Conservation (phyloP, 2,888 invertebrate genomes). For the Orthosia incerta region DNA sequence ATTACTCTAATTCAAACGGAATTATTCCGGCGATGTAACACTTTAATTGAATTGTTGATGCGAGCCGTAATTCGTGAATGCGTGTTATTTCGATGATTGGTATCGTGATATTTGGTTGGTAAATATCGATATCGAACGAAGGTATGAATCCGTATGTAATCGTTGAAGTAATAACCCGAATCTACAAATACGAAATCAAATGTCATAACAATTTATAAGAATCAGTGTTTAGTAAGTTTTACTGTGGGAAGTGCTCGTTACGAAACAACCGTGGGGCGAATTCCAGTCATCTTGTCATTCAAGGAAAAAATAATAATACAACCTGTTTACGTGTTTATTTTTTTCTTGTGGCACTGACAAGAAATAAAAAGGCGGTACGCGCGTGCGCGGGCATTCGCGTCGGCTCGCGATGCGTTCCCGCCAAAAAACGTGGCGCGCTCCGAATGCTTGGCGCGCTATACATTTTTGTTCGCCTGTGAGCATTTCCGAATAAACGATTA, state of each 20-base stretch:
- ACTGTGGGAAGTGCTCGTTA: constrained; percentile 65
- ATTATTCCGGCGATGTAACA: constrained; percentile 85
- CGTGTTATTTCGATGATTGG: constrained; percentile 76
- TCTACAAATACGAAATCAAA: constrained; percentile 61
- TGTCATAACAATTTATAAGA: constrained; percentile 67
- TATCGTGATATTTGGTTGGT: constrained; percentile 73
- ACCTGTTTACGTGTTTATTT: constrained; percentile 80
- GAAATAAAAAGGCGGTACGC: constrained; percentile 75
- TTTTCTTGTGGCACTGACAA: constrained; percentile 69
- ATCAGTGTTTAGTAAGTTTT: constrained; percentile 54
- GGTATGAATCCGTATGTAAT: constrained; percentile 62
- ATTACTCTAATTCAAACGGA: constrained; percentile 88
- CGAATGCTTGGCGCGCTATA: constrained; percentile 81
- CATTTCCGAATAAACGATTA: constrained; percentile 76
- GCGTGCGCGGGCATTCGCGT: constrained; percentile 87
- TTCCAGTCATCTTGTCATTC: constrained; percentile 74
- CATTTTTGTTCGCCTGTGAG: constrained; percentile 77
- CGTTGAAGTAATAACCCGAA: constrained; percentile 62
- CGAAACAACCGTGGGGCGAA: constrained; percentile 65
- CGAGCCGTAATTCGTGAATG: constrained; percentile 71
- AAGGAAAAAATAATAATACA: constrained; percentile 79
- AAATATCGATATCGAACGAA: constrained; percentile 69
- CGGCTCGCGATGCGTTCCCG: constrained; percentile 75
- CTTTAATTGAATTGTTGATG: constrained; percentile 88
- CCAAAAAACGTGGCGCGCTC: constrained; percentile 85